phyloP scores from a whole-genome alignment of 2,888 invertebrate genomes.

The Heteromurus nitidus region DNA sequence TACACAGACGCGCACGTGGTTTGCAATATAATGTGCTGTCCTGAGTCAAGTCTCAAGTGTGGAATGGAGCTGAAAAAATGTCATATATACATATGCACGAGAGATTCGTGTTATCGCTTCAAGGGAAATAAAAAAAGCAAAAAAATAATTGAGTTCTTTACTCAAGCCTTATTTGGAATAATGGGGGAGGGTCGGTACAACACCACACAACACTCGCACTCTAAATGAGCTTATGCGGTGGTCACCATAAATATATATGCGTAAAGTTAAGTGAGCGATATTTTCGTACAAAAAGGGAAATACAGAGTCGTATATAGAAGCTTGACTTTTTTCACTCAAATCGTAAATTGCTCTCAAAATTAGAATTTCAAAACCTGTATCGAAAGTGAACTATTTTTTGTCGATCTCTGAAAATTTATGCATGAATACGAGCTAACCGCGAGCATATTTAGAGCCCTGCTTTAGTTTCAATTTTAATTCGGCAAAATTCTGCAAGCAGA shows the following conservation, averaged over 20 bases:
- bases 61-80: no score
- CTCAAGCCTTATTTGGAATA: conserved; percentile 44
- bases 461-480: no score
- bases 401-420: no score
- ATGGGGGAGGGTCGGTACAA: conserved; percentile 44
- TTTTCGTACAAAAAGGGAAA: neutral
- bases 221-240: conserved; percentile 11
- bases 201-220: conserved; percentile 2
- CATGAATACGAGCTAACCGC: no score
- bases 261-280: conserved; percentile 2
- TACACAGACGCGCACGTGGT: neutral
- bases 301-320: no score
- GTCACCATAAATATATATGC: conserved; percentile 31
- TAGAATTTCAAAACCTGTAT: no score
- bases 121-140: conserved; percentile 15
- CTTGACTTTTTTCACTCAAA: no score
- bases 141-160: conserved; percentile 51
- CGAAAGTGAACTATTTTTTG: no score
- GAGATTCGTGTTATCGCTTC: neutral
- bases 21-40: neutral
- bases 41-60: neutral
- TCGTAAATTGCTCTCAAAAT: no score
- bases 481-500: no score
- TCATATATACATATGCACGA: neutral
- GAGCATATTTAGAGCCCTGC: no score